Evolutionary conservation across 1,140 invertebrate genomes (phyloP), one percentile per base, ranked within the genome.

Genomic region (Mercenaria mercenaria): DNA sequence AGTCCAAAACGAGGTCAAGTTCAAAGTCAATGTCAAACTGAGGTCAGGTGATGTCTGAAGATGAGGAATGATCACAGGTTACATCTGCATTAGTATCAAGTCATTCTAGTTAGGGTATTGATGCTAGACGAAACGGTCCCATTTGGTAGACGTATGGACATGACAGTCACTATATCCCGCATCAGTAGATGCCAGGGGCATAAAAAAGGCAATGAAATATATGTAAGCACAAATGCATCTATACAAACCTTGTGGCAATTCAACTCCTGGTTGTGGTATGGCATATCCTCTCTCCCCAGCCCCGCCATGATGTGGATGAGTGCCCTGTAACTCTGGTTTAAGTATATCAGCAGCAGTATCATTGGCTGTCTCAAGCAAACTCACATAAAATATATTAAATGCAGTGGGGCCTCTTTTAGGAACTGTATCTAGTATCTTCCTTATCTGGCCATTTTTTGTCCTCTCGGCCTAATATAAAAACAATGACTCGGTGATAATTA

Each of bases 361-460:
- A 64, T 91, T 82, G 32, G 37, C 64, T 64, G 84, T 77, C 32
- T 76, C 77, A n/a, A 67, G 34, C 6, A 91, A 43, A n/a, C 56
- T 43, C 23, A 61, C 50, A 29, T 64, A 64, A 76, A 91, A 88
- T 41, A n/a, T 76, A 56, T 88, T 61, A 76, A 88, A 91, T n/a
- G 90, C 90, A 32, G 41, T 76, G 0, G 69, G 84, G 43, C 90
- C 90, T 56, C 90, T 59, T n/a, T 74, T 87, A 47, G 90, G 90
- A 39, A 91, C 32, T 0, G 64, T 82, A 67, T 91, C 90, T 18
- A 91, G 47, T 13, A 91, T 82, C 23, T 79, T 88, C 34, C 79
- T 80, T 0, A 64, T 47, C 26, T 83, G 43, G 3, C 52, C 72
- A 50, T 47, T 47, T 11, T 15, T 10, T 11, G 85, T 91, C 47